phyloP scores from a whole-genome alignment of 2,113 vertebrate genomes.

The Suricata suricatta region DNA sequence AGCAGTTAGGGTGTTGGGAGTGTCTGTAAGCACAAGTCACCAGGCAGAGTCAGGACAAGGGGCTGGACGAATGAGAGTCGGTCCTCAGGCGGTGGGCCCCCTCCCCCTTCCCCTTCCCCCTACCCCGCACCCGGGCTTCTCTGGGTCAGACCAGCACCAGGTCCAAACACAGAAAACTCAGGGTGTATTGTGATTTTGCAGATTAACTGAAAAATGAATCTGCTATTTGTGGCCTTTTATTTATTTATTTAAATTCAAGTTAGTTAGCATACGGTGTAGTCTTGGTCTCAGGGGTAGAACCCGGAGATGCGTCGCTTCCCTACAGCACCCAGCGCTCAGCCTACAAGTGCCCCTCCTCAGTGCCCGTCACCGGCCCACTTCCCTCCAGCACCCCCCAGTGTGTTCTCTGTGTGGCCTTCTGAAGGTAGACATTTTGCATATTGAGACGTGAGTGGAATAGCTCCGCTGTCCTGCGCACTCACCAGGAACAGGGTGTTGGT shows the following conservation, averaged over 20 bases:
- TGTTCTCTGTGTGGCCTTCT: background rate
- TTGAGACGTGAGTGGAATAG: background rate
- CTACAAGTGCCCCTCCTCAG: too few species aligned
- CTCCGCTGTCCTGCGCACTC: background rate
- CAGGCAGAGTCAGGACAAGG: fast-evolving
- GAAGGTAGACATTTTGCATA: background rate
- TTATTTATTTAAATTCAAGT: too few species aligned
- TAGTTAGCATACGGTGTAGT: too few species aligned
- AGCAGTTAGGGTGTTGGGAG: fast-evolving
- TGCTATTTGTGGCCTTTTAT: background rate
- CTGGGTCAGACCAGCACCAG: too few species aligned
- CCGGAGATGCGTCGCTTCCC: too few species aligned
- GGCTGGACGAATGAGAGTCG: fast-evolving
- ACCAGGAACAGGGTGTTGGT: background rate
- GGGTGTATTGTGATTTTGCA: background rate
- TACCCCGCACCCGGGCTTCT: fast-evolving
- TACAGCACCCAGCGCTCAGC: too few species aligned
- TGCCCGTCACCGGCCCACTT: too few species aligned
- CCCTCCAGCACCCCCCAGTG: too few species aligned
- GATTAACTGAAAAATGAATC: background rate
- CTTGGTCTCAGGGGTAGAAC: too few species aligned
- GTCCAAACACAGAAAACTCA: background rate
- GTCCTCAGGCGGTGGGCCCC: too few species aligned
- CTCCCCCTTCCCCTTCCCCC: too few species aligned
- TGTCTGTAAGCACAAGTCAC: fast-evolving